Evolutionary conservation across 2,797 vertebrate genomes (phyloP), one percentile per base, ranked within the genome.

Genomic region (Crax fasciolata): DNA sequence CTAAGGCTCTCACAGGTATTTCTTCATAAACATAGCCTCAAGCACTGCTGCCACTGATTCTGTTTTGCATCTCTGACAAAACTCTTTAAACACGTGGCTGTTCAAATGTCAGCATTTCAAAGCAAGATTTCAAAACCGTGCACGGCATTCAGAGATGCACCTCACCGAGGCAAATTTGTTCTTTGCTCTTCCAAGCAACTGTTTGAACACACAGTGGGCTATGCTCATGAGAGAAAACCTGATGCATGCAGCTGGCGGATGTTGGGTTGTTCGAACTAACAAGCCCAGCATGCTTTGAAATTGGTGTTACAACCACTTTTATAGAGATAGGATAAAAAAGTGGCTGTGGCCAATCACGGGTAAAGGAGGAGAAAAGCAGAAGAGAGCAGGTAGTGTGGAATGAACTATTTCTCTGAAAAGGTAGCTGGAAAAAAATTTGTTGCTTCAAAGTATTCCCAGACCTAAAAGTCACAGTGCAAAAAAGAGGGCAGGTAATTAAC

Each of bases 11-110:
- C 96, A 96, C 92, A 98, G 98, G 98, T 98, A 97, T 99, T 99
- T 99, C 98, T 98, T 99, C 98, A 98, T 98, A 98, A 98, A 98
- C 98, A 98, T 98, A 97, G 98, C 98, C 98, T 98, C 97, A 96
- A 97, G 95, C 87, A 94, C 92, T 87, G 87, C 96, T 94, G 95
- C 95, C 94, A 94, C 94, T 52, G 24, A 70, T 93, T 78, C 96
- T 90, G 85, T 94, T 90, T 65, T 87, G 78, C 46, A 48, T 32
- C 87, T 89, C 62, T 89, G 87, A 94, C 27, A 95, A 92, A 96
- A 74, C 79, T 74, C 35, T 68, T 74, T 41, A 32, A 77, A 91
- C 23, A 7, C 2, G 65, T 88, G 87, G 96, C 93, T 75, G 27
- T 76, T 84, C 92, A 95, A 89, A 92, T 1, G 32, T 68, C 89